Base-by-base conservation (phyloP, 2,113 vertebrate genomes). In the Potamarius usumacintae region DNA sequence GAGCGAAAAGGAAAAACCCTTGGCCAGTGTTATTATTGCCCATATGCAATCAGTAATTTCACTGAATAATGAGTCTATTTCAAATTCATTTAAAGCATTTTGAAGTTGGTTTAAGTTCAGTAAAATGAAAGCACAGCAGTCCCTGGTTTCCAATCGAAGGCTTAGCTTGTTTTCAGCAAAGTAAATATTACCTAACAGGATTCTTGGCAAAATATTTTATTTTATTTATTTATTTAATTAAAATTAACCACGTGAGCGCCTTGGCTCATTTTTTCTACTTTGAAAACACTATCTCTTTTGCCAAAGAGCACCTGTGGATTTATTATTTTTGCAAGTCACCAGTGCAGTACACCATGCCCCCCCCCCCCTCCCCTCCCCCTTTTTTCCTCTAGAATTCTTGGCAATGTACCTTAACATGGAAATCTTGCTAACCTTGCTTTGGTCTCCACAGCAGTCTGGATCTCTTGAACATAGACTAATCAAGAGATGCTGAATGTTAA, bases 11-110 rank as follows among this genome's bases (percentile, higher is more conserved):
- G 89, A 92, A 93, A 93, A 89, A 90, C 91, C 89, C 84, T 86
- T 90, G 85, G 58, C 8, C 60, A 78, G 22, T 65, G 27, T 86
- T 91, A 93, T 92, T 92, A 91, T 93, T 94, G 93, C 93, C 92
- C 91, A 94, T 93, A 94, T 93, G 93, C 92, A 90, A 91, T 93
- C 91, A 91, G 83, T 92, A 90, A 92, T 92, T 94, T 89, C 91
- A 89, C 89, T 91, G 88, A 89, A 82, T 72, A 82, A 87, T 82
- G 55, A 87, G 14, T 62, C 55, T 74, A 8, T 62, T 52, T 82
- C 7, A 82, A 62, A 69, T 81, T 58, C 8, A 74, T 87, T 82
- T 74, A 52, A 87, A 74, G 4, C 34, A 62, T 17, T 30, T 62
- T 58, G 15, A 82, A 81, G 50, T 55, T 53, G 71, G 7, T 82